Percentiles rank a stretch among this genome's conserved stretches.
Evolutionary conservation across 1,140 invertebrate genomes (phyloP).

Genomic region (Nomia melanderi): DNA sequence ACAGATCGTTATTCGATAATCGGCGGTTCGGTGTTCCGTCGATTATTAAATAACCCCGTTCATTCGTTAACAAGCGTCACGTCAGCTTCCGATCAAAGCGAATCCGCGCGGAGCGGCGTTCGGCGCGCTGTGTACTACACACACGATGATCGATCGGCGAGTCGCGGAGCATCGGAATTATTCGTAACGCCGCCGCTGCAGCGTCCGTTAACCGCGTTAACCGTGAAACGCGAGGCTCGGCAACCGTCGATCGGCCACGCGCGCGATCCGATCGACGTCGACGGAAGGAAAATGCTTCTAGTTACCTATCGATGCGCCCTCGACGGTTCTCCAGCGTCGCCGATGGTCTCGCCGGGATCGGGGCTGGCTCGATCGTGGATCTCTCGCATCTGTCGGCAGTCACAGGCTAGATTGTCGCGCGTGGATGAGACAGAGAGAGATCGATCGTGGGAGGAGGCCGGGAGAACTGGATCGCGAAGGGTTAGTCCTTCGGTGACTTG

Average conservation of each 20-base stretch:
- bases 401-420: conserved; percentile 31
- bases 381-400: conserved; percentile 5
- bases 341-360: not conserved
- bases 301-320: not conserved
- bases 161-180: too few relatives aligned
- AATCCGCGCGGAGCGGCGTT: not conserved
- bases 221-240: too few relatives aligned
- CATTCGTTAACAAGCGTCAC: not conserved
- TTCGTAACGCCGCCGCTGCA: too few relatives aligned
- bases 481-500: too few relatives aligned
- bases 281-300: too few relatives aligned
- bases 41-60: not conserved
- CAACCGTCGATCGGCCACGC: too few relatives aligned
- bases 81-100: not conserved
- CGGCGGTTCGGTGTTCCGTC: not conserved
- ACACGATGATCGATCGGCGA: too few relatives aligned
- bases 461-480: not conserved
- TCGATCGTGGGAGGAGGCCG: conserved; percentile 28
- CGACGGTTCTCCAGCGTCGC: not conserved
- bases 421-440: conserved; percentile 26
- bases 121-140: too few relatives aligned
- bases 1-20: not conserved
- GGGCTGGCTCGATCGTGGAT: conserved; percentile 16
- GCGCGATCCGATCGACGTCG: too few relatives aligned
- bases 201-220: too few relatives aligned